Base-by-base conservation (phyloP, 1,140 invertebrate species). In the Himalopsyche phryganea region DNA sequence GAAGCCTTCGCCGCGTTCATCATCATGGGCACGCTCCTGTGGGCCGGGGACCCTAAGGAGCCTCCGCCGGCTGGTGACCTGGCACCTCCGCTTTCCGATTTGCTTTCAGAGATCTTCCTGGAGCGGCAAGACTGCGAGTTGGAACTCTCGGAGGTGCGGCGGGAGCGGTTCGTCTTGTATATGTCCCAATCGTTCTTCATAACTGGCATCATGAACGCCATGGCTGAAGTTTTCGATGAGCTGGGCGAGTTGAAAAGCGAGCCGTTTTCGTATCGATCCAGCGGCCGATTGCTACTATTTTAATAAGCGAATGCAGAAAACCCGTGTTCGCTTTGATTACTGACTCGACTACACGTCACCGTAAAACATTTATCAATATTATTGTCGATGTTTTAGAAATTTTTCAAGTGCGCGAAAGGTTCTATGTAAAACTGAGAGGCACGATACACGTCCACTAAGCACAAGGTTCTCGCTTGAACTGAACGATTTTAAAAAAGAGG, bases 191-290 rank as follows among this genome's bases (percentile, higher is more conserved):
- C 89, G 76, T 93, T 93, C 81, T 92, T 92, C 72, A 94, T 85
- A 60, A 94, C 90, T 35, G 90, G 91, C 88, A 92, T 92, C 90
- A 93, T 92, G 77, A 93, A 93, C 79, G 91, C 91, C 91, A 93
- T 93, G 71, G 81, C 72, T 68, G 50, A 28, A 50, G 46, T 28
- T 54, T 54, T 35, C 51, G 45, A 20, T 40, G n/a, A 40, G 23
- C 23, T 28, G 23, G 23, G 23, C 23, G 23, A 3, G 23, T 28
- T 9, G 23, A 28, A 28, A 28, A 28, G 23, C 9, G 23, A 28
- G 23, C 23, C 23, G 23, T 28, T 28, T 28, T n/a, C 38, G 53
- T 51, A 46, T 58, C 40, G 50, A 50, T 23, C 48, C 33, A 28
- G n/a, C 20, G 6, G 13, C 23, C 28, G 45, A 35, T 42, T 47